A percentile compares a stretch with the other conserved stretches of the same genome.
These are phyloP conservation scores for Neostethus bicornis DNA, from an alignment of 2,797 vertebrate species.

Conservation along the genomic window DNA sequence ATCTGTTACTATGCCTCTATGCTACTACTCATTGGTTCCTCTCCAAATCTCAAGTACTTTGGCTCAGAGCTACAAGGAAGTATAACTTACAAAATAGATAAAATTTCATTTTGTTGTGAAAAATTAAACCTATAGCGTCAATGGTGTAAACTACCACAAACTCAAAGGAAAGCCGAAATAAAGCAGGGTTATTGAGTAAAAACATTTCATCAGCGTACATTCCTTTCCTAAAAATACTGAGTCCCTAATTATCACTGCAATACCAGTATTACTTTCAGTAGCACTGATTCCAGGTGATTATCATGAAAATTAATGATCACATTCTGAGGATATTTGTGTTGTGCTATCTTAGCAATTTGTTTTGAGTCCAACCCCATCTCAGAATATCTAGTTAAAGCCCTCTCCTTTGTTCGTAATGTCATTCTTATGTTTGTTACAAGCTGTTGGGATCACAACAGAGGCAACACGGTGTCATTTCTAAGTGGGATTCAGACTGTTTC, in stretches of 20 bases:
- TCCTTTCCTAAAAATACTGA: neutral
- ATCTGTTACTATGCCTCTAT: neutral
- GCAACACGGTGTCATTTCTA: too few species aligned
- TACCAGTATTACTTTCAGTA: neutral
- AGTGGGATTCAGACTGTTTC: too few species aligned
- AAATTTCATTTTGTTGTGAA: constrained; percentile 4
- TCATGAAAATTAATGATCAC: too few species aligned
- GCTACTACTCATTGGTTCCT: too few species aligned
- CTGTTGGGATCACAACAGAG: too few species aligned
- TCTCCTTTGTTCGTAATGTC: too few species aligned
- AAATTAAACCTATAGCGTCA: neutral
- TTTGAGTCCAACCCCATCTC: too few species aligned
- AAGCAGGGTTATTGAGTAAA: neutral
- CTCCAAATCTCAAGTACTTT: too few species aligned
- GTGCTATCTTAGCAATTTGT: too few species aligned
- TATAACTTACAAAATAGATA: constrained; percentile 4
- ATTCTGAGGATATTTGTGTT: too few species aligned
- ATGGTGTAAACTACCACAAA: neutral
- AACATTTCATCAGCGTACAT: neutral
- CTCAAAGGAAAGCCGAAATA: neutral
- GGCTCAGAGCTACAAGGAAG: neutral
- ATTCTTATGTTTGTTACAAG: too few species aligned
- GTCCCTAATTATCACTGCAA: neutral
- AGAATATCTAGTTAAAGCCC: too few species aligned
- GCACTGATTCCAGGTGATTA: neutral